Evolutionary conservation across 2,888 invertebrate species (phyloP), one percentile per base, ranked within the genome.

Genomic region (Nycteola revayana): DNA sequence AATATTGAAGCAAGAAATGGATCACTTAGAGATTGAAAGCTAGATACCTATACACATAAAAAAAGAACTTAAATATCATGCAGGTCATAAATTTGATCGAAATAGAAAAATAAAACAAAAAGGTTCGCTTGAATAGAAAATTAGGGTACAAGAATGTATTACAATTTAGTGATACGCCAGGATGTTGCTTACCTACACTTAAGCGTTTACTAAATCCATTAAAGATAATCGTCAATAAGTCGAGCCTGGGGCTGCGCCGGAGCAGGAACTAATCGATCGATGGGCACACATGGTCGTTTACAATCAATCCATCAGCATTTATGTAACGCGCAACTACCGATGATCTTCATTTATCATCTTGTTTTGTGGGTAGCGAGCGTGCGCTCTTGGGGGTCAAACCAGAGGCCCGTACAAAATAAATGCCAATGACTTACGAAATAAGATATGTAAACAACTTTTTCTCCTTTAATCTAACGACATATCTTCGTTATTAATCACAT

Each of bases 291-390:
- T 69, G 74, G 66, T 66, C 79, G 75, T 78, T 81, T 76, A 86
- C 82, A 81, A 86, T 87, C 86, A 85, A 88, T 88, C 86, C 79
- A 88, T 88, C 87, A 87, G 80, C 77, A 74, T 83, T 79, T 78
- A 81, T 81, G 82, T 84, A 81, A 79, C 75, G 70, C 74, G 69
- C 75, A 84, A 86, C 87, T 86, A 83, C 82, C 76, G 83, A 78
- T 74, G 75, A 74, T 78, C 74, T 78, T 72, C 80, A 88, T 88
- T 88, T 84, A 87, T 88, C 88, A 88, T 86, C 81, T 79, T 76
- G 79, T 84, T 81, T 82, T 79, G 79, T 83, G 80, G 71, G 82
- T 82, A 84, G 82, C 77, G 61, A 61, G 49, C 70, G 58, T 42
- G 57, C 76, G 69, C 81, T 74, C 76, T 81, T 76, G 77, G 79